phyloP scores from a whole-genome alignment of 2,888 invertebrate genomes.

The Arenicola marina region DNA sequence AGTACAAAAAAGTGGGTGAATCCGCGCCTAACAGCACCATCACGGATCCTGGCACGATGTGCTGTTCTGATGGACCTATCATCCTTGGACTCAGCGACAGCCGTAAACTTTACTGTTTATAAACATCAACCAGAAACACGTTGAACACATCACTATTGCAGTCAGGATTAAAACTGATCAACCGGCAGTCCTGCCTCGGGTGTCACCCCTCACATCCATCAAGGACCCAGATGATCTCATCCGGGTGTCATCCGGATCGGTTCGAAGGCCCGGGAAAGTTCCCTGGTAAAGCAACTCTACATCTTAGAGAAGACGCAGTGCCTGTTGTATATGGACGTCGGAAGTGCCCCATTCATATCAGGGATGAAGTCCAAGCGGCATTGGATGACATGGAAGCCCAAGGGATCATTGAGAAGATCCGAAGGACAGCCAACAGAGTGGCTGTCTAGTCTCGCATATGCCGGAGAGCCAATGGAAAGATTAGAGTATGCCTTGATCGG shows the following conservation, averaged over 20 bases:
- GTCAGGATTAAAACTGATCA: too few relatives aligned
- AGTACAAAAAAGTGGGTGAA: too few relatives aligned
- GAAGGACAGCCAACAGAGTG: conserved; percentile 18
- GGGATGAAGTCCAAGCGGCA: conserved; percentile 4
- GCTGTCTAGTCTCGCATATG: conserved; percentile 13
- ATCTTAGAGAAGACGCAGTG: background rate
- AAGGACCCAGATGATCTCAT: background rate
- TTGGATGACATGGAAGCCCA: conserved; percentile 14
- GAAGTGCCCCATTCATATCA: conserved; percentile 8
- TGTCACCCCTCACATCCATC: background rate
- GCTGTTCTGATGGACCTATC: background rate
- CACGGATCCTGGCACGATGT: background rate
- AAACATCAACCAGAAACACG: too few relatives aligned
- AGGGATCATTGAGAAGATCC: conserved; percentile 10
- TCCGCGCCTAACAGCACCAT: too few relatives aligned
- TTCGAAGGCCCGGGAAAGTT: background rate
- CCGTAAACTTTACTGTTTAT: background rate
- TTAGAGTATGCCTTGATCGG: conserved; percentile 22
- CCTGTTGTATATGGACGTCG: background rate
- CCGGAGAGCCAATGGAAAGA: conserved; percentile 9
- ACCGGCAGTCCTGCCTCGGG: too few relatives aligned
- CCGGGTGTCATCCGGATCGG: background rate
- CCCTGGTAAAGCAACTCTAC: background rate
- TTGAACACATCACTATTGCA: too few relatives aligned
- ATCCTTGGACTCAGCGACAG: background rate